Evolutionary conservation across 2,888 invertebrate genomes (phyloP).

Genomic region (Drosophila prolongata): DNA sequence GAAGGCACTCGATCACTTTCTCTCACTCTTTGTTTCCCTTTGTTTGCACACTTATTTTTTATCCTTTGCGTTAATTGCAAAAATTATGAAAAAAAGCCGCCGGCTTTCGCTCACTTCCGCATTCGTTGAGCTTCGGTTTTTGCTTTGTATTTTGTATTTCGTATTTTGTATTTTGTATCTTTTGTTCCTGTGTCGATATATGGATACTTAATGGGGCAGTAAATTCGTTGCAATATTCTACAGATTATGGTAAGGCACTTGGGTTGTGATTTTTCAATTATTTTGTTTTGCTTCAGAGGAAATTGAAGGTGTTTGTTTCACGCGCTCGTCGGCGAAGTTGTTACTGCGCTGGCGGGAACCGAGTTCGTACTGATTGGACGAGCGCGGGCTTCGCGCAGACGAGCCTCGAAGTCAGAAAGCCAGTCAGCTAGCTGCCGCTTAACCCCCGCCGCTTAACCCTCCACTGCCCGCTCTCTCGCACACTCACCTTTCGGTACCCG

Average conservation of each 20-base stretch:
- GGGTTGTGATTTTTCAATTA: neutral
- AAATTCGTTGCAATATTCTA: slow-evolving; percentile 24
- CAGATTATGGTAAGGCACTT: slow-evolving; percentile 27
- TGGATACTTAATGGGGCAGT: slow-evolving; percentile 11
- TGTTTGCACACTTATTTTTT: slow-evolving; percentile 38
- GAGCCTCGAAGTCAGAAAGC: slow-evolving; percentile 73
- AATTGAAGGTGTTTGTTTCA: slow-evolving; percentile 20
- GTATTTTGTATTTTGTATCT: slow-evolving; percentile 11
- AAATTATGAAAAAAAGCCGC: slow-evolving; percentile 46
- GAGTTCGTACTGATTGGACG: slow-evolving; percentile 85
- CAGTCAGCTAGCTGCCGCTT: slow-evolving; percentile 47
- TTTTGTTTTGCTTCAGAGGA: neutral
- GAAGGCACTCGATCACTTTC: slow-evolving; percentile 49
- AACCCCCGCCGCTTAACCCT: slow-evolving; percentile 19
- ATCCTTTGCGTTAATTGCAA: slow-evolving; percentile 40
- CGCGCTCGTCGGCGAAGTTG: slow-evolving; percentile 78
- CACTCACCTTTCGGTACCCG: slow-evolving; percentile 13
- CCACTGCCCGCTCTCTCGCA: slow-evolving; percentile 21
- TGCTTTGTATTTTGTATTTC: slow-evolving; percentile 1
- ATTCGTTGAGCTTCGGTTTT: slow-evolving; percentile 38
- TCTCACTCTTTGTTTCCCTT: slow-evolving; percentile 37
- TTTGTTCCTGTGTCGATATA: slow-evolving; percentile 10
- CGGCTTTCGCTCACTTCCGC: slow-evolving; percentile 76
- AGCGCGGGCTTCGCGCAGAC: slow-evolving; percentile 83
- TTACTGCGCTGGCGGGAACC: slow-evolving; percentile 84